phyloP scores from a whole-genome alignment of 2,797 vertebrate species.

The Anguilla marmorata region DNA sequence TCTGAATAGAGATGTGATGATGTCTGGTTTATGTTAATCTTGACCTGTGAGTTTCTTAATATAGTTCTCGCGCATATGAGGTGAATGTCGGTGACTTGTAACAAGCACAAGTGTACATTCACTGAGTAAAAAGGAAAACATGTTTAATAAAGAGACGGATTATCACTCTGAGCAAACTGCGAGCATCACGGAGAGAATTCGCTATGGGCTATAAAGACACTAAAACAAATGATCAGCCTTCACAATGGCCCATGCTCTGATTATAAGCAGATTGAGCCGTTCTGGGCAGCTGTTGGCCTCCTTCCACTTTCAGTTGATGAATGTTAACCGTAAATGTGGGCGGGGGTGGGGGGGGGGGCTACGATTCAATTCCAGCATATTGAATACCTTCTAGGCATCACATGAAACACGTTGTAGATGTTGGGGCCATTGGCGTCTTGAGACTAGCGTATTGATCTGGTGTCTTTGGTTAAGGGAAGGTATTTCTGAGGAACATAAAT shows the following conservation, averaged over 20 bases:
- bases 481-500: slow-evolving; percentile 15
- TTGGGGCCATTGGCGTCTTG: background rate
- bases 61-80: background rate
- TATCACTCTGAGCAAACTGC: background rate
- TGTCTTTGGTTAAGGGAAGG: slow-evolving; percentile 8
- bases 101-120: background rate
- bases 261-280: background rate
- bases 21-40: background rate
- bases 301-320: background rate
- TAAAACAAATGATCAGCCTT: background rate
- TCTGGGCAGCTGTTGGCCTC: background rate
- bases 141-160: background rate
- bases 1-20: background rate
- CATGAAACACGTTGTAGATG: background rate
- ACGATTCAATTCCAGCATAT: background rate
- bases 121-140: background rate
- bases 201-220: background rate
- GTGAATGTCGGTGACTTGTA: slow-evolving; percentile 2
- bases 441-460: background rate
- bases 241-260: background rate
- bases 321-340: background rate
- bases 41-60: background rate
- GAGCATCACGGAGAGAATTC: background rate
- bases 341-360: background rate
- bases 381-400: slow-evolving; percentile 4